Conservation (phyloP, 2,797 vertebrate species). For the Bradypodion pumilum region DNA sequence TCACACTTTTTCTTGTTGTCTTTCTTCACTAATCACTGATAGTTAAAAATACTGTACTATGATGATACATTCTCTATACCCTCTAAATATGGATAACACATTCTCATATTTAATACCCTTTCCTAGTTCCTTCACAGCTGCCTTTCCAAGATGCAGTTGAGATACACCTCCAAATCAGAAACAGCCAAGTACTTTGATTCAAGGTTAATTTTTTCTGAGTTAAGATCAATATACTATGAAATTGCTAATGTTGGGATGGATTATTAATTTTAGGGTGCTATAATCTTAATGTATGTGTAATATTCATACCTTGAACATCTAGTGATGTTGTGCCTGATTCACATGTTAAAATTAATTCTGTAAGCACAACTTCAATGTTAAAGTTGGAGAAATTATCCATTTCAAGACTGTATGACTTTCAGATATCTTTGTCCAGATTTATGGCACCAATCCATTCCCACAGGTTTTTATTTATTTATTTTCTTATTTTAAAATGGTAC, state of each 20-base stretch:
- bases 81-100: too few relatives aligned
- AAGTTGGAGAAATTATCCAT: not conserved
- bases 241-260: not conserved
- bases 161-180: not conserved
- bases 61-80: too few relatives aligned
- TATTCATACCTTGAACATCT: not conserved
- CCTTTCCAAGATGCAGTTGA: too few relatives aligned
- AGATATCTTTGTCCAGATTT: not conserved
- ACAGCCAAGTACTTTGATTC: not conserved
- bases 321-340: not conserved
- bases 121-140: too few relatives aligned
- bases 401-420: not conserved
- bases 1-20: too few relatives aligned
- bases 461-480: not conserved
- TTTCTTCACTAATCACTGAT: too few relatives aligned
- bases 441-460: not conserved
- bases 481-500: not conserved
- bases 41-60: too few relatives aligned
- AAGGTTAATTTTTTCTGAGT: not conserved
- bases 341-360: not conserved
- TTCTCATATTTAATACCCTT: too few relatives aligned
- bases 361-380: not conserved
- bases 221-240: not conserved
- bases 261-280: not conserved
- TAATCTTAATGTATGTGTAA: not conserved